Evolutionary conservation across 2,797 vertebrate genomes (phyloP).

Genomic region (Tapirus indicus): DNA sequence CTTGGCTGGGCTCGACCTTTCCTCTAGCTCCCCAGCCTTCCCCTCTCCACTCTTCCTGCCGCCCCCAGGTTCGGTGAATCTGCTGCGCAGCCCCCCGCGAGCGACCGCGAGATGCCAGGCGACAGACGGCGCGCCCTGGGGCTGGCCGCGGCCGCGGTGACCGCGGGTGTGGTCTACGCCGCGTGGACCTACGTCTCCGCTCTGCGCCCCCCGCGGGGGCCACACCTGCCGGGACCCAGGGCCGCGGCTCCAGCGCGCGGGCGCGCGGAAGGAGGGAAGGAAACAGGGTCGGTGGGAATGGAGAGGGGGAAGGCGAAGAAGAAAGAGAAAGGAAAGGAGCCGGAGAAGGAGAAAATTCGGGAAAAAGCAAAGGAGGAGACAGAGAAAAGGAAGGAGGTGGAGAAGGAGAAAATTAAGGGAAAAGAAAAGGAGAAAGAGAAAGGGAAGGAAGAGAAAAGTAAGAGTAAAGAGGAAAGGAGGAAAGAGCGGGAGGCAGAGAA

Average conservation of each 20-base stretch:
- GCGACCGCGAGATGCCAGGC: neutral
- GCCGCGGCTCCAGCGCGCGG: neutral
- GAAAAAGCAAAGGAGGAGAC: neutral
- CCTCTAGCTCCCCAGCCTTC: too few relatives aligned
- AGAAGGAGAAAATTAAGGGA: neutral
- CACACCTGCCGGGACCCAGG: neutral
- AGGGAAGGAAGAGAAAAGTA: neutral
- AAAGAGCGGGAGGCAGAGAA: neutral
- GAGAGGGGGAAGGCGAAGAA: slow-evolving; percentile 39
- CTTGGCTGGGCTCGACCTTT: neutral
- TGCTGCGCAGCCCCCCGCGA: neutral
- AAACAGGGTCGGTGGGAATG: neutral
- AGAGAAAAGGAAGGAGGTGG: neutral
- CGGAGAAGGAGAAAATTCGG: neutral
- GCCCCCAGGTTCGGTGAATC: neutral
- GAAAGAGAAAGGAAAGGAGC: slow-evolving; percentile 8
- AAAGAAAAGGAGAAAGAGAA: neutral
- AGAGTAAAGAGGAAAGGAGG: neutral
- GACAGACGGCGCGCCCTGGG: neutral
- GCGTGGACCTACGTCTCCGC: slow-evolving; percentile 20
- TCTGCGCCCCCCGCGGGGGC: neutral
- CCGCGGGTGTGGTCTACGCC: neutral
- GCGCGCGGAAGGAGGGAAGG: neutral
- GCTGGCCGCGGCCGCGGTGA: neutral
- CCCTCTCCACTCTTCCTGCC: neutral